Evolutionary conservation across 2,888 invertebrate species (phyloP).

Genomic region (Phortica okadai): DNA sequence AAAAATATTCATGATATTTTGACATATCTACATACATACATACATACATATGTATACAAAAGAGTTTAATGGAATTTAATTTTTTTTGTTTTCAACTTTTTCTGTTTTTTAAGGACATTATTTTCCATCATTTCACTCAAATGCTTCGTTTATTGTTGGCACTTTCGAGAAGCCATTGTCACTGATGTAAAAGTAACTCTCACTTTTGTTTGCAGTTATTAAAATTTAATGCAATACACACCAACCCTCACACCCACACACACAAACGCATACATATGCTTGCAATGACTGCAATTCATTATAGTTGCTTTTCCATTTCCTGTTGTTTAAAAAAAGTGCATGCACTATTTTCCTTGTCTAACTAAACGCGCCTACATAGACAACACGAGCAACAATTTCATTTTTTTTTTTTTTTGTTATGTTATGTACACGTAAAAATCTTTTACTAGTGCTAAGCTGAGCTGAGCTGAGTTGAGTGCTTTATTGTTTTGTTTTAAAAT

Average conservation of each 20-base stretch:
- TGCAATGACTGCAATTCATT: conserved; percentile 16
- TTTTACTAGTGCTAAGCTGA: neutral
- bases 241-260: neutral
- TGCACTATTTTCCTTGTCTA: neutral
- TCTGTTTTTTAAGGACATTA: conserved; percentile 40
- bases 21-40: too few species aligned
- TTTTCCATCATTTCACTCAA: conserved; percentile 30
- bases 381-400: neutral
- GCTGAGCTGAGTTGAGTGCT: conserved; percentile 61
- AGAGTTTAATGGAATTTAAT: too few species aligned
- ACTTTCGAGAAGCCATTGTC: neutral
- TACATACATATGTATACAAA: too few species aligned
- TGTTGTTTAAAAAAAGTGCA: neutral
- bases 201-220: too few species aligned
- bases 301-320: conserved; percentile 13
- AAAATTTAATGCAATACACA: neutral
- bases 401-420: too few species aligned
- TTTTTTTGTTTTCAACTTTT: neutral
- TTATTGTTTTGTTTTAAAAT: conserved; percentile 74
- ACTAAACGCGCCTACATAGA: neutral
- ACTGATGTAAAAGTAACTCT: too few species aligned
- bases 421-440: neutral
- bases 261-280: neutral
- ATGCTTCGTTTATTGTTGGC: neutral
- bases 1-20: too few species aligned